Conservation (phyloP, 1,140 invertebrate genomes). For the Pseudomyrmex concolor region DNA sequence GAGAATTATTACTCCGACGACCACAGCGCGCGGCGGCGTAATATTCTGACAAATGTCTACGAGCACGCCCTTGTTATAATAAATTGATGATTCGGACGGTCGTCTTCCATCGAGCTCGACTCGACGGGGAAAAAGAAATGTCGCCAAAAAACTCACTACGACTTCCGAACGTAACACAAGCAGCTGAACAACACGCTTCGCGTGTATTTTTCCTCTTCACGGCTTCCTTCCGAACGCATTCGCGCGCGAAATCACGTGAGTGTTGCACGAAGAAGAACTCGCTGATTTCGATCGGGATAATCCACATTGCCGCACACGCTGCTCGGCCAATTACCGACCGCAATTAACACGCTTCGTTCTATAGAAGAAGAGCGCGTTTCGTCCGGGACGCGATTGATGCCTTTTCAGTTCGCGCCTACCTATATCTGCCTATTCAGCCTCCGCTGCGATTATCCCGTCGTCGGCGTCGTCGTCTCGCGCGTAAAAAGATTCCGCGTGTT, state of each 20-base stretch:
- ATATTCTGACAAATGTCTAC: constrained; percentile 61
- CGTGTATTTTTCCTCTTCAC: neutral
- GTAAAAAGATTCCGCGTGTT: constrained; percentile 18
- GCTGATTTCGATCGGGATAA: constrained; percentile 39
- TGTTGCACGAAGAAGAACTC: constrained; percentile 15
- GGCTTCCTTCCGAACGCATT: neutral
- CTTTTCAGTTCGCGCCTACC: constrained; percentile 33
- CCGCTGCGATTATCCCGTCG: constrained; percentile 31
- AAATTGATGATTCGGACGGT: constrained; percentile 55
- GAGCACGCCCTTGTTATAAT: constrained; percentile 49
- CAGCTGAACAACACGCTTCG: neutral
- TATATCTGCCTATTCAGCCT: constrained; percentile 6
- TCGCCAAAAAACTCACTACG: neutral
- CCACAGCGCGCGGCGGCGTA: constrained; percentile 38
- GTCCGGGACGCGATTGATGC: constrained; percentile 22
- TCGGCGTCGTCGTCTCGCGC: constrained; percentile 11
- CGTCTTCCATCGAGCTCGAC: constrained; percentile 1
- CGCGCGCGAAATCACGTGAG: too few species aligned
- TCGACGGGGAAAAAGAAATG: constrained; percentile 1
- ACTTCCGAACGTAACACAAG: neutral
- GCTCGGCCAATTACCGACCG: constrained; percentile 42
- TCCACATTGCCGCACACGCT: constrained; percentile 10
- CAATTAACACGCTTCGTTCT: constrained; percentile 49
- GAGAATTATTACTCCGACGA: constrained; percentile 59
- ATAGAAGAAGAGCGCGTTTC: constrained; percentile 8